Conservation (phyloP, 2,797 vertebrate species). For the Chelidonichthys spinosus region DNA sequence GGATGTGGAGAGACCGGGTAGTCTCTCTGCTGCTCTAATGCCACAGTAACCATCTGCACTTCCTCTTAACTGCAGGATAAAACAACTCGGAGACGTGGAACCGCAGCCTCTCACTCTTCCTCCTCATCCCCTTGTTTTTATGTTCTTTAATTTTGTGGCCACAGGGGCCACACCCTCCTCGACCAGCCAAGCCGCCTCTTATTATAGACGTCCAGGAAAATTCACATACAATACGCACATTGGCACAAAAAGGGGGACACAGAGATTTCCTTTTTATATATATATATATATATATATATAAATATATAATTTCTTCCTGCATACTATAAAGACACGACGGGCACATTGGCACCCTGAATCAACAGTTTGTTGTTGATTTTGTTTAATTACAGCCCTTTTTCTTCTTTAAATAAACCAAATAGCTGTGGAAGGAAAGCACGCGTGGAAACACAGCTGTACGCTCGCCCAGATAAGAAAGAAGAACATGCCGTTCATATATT, state of each 20-base stretch:
- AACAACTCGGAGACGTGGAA: conserved; percentile 58
- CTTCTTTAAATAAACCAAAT: conserved; percentile 66
- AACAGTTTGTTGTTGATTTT: conserved; percentile 78
- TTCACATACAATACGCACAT: conserved; percentile 72
- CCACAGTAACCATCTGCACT: conserved; percentile 56
- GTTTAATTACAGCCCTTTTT: conserved; percentile 71
- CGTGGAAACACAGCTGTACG: conserved; percentile 57
- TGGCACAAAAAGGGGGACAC: conserved; percentile 47
- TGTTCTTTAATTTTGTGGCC: conserved; percentile 84
- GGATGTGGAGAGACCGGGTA: conserved; percentile 23
- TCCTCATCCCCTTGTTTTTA: conserved; percentile 74
- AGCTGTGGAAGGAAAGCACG: conserved; percentile 43
- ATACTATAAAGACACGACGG: conserved; percentile 52
- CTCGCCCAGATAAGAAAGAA: conserved; percentile 66
- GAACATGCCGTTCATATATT: conserved; percentile 66
- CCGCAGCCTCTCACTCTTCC: conserved; percentile 68
- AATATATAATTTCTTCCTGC: conserved; percentile 62
- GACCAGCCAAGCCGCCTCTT: conserved; percentile 77
- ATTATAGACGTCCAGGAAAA: conserved; percentile 82
- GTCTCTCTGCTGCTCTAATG: conserved; percentile 37
- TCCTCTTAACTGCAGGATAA: conserved; percentile 64
- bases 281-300: conserved; percentile 13
- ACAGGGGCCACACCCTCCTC: conserved; percentile 76
- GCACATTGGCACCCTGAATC: conserved; percentile 59
- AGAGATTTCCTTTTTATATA: background rate